These are phyloP conservation scores for Acanthochromis polyacanthus DNA, from an alignment of 2,113 vertebrate genomes.

Conservation along the genomic window DNA sequence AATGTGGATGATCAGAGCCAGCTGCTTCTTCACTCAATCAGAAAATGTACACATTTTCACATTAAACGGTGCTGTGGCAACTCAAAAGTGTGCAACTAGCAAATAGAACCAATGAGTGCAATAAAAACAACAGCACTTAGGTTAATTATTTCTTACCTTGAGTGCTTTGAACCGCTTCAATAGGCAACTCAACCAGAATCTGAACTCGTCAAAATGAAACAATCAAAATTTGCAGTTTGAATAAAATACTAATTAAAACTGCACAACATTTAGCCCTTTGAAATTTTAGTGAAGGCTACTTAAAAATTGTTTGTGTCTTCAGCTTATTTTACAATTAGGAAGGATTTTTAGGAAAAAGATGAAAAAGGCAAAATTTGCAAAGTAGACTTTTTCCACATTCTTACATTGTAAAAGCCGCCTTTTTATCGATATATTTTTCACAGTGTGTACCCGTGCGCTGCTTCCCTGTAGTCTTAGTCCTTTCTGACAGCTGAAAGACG, in stretches of 20 bases:
- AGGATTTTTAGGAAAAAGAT: constrained; percentile 2
- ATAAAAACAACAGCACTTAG: constrained; percentile 6
- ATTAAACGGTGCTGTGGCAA: not conserved
- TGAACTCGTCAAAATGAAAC: constrained; percentile 16
- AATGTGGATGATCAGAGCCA: constrained; percentile 11
- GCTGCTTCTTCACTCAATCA: constrained; percentile 15
- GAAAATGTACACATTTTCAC: constrained; percentile 28
- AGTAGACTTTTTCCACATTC: not conserved
- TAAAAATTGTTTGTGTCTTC: not conserved
- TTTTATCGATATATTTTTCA: not conserved
- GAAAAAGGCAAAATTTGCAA: not conserved
- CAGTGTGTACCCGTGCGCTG: not conserved
- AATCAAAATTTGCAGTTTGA: not conserved
- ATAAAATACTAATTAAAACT: constrained; percentile 5
- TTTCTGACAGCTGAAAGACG: constrained; percentile 1
- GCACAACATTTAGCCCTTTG: not conserved
- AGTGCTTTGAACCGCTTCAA: constrained; percentile 14
- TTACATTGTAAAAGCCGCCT: not conserved
- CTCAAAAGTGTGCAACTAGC: not conserved
- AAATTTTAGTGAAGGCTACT: not conserved
- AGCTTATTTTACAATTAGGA: not conserved
- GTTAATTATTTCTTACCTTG: constrained; percentile 36
- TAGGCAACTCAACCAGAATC: not conserved
- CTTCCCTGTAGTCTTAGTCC: not conserved
- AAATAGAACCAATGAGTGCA: not conserved